Percentiles rank a stretch among this genome's conserved stretches.
Evolutionary conservation across 2,113 vertebrate species (phyloP).

Genomic region (Halichoeres trimaculatus): DNA sequence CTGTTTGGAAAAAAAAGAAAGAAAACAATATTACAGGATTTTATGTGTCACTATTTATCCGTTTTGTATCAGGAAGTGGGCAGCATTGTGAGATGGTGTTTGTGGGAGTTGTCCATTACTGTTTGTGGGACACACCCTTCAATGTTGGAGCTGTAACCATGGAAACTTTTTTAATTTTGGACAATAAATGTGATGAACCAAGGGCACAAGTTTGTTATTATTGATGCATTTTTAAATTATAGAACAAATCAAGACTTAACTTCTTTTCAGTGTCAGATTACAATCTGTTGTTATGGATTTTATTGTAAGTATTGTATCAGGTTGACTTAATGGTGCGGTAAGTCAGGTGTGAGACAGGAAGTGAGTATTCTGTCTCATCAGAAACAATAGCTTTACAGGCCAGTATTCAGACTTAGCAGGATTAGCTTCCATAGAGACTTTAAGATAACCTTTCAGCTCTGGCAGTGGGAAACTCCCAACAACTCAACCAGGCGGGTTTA

Average conservation of each 20-base stretch:
- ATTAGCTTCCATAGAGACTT: conserved; percentile 49
- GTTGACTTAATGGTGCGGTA: conserved; percentile 33
- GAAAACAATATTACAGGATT: conserved; percentile 42
- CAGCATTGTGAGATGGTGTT: conserved; percentile 26
- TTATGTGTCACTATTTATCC: conserved; percentile 24
- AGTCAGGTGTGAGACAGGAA: conserved; percentile 65
- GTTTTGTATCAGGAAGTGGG: conserved; percentile 15
- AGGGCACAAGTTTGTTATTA: too few species aligned
- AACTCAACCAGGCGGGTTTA: conserved; percentile 26
- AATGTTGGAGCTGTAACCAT: conserved; percentile 50
- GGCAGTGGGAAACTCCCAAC: conserved; percentile 40
- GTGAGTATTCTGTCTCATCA: conserved; percentile 55
- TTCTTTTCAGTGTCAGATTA: too few species aligned
- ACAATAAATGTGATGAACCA: neutral
- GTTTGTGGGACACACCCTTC: conserved; percentile 54
- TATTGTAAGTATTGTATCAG: too few species aligned
- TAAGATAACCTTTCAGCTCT: conserved; percentile 59
- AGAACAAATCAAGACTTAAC: too few species aligned
- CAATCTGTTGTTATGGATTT: too few species aligned
- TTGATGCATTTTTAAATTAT: too few species aligned
- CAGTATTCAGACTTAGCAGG: conserved; percentile 33
- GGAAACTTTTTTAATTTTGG: conserved; percentile 37
- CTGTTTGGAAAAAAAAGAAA: conserved; percentile 33
- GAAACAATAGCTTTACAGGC: conserved; percentile 49
- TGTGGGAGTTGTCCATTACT: conserved; percentile 36